Evolutionary conservation across 1,140 invertebrate genomes (phyloP), one percentile per base, ranked within the genome.

Genomic region (Cheumatopsyche charites): DNA sequence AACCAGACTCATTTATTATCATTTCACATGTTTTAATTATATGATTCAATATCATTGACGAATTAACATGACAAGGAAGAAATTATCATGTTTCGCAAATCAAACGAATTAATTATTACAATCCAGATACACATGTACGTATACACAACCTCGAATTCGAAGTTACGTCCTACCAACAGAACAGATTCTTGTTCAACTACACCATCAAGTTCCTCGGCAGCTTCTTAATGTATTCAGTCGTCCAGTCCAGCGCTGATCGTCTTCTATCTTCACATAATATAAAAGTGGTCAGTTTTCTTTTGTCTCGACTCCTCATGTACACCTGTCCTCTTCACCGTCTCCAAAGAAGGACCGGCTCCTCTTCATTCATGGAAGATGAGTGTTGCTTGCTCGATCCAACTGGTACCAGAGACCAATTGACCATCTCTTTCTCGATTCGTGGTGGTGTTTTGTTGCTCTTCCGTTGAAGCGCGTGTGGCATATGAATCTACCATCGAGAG

Each of bases 401-500:
- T 23, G 7, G 21, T 11, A 19, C 9, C 23, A 4, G 29, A 36
- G 9, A 36, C 29, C 29, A 36, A 36, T 9, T 4, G 21, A n/a
- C 21, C 21, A 45, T 36, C 62, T 45, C 62, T 6, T 5, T 63
- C 62, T 63, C 15, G 21, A 49, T 49, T 49, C 19, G 21, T 63
- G 29, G 29, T 36, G 15, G 42, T 63, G 25, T 63, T 63, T 42
- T 45, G 29, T 45, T 41, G 29, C 23, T 63, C 58, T 62, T 63
- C 15, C 29, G 15, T 42, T 63, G 29, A 26, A 42, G 29, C 29
- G 36, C 62, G 26, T 23, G 62, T 63, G 21, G 36, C 29, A 63
- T 63, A 63, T 45, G 62, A 63, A 63, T 63, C 62, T 29, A 36
- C 13, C 41, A 45, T 41, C 29, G 62, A 63, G 42, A 45, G 62